Base-by-base conservation (phyloP, 1,140 invertebrate species). In the Phymorhynchus buccinoides region DNA sequence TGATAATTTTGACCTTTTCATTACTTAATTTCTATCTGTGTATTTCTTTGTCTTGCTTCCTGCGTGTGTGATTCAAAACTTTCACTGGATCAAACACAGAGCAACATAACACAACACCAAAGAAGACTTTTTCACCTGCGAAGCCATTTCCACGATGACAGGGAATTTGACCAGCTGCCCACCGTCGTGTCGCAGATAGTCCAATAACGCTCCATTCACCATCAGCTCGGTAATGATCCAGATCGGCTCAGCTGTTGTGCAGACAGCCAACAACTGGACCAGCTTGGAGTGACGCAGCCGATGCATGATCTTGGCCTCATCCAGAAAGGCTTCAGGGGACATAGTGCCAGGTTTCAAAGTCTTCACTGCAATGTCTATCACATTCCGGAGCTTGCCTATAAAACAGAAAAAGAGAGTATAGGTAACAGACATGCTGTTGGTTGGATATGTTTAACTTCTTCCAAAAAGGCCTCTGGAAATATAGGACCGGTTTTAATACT, bases 241-340 rank as follows among this genome's bases (percentile, higher is more conserved):
- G 91, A 99, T 99, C 0, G 99, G 99, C 93, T 99, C 98, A 91
- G 98, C 97, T 89, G 98, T 95, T 12, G 98, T 99, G 92, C 99
- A 99, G 22, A 99, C 98, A 16, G 99, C 99, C 93, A 99, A 99
- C 39, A 87, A 52, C 83, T 84, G 86, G 89, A 99, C 99, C 27
- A 99, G 95, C 94, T 99, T 99, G 44, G 95, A 95, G 94, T 99
- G 98, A 82, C 98, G 95, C 73, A 94, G 94, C 94, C 98, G 98
- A 93, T 99, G 99, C 99, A 99, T 99, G 66, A 99, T 99, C 94
- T 99, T 98, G 32, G 99, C 99, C 94, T 99, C 99, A 7, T 97
- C 97, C 84, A 99, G 95, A 95, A 99, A 99, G 94, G 99, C 98
- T 93, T 98, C 96, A 1, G 97, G 97, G 22, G 97, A 98, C 98